Evolutionary conservation across 2,797 vertebrate species (phyloP).

Genomic region (Tympanoctomys barrerae): DNA sequence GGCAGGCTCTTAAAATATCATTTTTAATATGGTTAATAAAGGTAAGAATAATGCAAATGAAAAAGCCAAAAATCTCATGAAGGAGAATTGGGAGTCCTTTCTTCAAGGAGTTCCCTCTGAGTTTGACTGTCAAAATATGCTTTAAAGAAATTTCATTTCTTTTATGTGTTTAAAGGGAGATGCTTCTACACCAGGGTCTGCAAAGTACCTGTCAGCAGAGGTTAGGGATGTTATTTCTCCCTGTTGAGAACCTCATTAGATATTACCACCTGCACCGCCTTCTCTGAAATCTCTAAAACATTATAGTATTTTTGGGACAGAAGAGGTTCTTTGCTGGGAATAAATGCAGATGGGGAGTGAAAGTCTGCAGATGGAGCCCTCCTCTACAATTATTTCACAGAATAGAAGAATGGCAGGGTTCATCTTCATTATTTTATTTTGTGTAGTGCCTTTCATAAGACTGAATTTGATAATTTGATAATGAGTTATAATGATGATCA

Average conservation of each 20-base stretch:
- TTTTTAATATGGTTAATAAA: background rate
- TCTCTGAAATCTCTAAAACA: background rate
- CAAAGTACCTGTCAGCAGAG: background rate
- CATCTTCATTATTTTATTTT: conserved; percentile 43
- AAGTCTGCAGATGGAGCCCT: background rate
- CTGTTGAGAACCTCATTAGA: background rate
- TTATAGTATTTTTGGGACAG: background rate
- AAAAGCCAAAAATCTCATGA: background rate
- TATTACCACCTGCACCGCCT: background rate
- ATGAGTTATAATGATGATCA: conserved; percentile 45
- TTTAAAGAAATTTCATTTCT: background rate
- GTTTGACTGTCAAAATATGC: background rate
- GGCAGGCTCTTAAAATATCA: background rate
- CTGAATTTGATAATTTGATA: conserved; percentile 55
- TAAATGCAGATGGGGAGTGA: background rate
- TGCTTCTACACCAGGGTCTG: background rate
- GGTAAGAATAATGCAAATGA: background rate
- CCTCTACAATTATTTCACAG: background rate
- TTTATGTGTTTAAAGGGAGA: background rate
- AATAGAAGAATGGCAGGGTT: background rate
- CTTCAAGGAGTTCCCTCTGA: background rate
- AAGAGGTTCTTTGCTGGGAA: background rate
- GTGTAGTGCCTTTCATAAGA: background rate
- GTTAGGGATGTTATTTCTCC: too few species aligned
- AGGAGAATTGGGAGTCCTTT: background rate